Conservation (phyloP, 2,888 invertebrate species). For the Pterobdella sp. region DNA sequence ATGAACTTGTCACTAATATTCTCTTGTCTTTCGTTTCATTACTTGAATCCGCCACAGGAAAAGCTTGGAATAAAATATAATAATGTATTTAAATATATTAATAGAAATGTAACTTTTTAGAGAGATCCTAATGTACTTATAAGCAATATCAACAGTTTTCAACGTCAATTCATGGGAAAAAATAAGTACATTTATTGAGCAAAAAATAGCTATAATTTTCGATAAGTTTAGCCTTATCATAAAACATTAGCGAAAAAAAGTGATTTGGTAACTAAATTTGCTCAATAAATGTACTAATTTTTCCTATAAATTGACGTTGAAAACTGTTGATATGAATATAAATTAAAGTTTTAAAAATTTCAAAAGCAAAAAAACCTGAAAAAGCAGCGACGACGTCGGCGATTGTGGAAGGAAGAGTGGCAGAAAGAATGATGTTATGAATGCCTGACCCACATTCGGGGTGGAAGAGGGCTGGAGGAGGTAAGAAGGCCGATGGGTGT, state of each 20-base stretch:
- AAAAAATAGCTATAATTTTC: no score
- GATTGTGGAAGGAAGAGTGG: conserved; percentile 69
- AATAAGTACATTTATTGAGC: no score
- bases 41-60: no score
- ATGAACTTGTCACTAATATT: background rate
- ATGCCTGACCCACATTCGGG: conserved; percentile 68
- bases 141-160: no score
- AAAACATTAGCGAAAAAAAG: no score
- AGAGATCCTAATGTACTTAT: no score
- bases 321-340: no score
- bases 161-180: no score
- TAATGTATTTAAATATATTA: background rate
- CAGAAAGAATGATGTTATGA: conserved; percentile 64
- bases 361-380: conserved; percentile 45
- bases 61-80: background rate
- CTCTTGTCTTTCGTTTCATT: background rate
- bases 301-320: no score
- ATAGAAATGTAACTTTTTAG: no score
- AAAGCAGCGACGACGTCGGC: conserved; percentile 63
- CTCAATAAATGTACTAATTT: background rate
- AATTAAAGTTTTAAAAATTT: background rate
- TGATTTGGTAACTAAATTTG: background rate
- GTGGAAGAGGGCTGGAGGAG: conserved; percentile 51
- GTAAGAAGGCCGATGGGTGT: conserved; percentile 15
- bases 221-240: no score